These are phyloP conservation scores for Caenorhabditis sp. DNA, from an alignment of 2,888 invertebrate species.

Conservation along the genomic window DNA sequence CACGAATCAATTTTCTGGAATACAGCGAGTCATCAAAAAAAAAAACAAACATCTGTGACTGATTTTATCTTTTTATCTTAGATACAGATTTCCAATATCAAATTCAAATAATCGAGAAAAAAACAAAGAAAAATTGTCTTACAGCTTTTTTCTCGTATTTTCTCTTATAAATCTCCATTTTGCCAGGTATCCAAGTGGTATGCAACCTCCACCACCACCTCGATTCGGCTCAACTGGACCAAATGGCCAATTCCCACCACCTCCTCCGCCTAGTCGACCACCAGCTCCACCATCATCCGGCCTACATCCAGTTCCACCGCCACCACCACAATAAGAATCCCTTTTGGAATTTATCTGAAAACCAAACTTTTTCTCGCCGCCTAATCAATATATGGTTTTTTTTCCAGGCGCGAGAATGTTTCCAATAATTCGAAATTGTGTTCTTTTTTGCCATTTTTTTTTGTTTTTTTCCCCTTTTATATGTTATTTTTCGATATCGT, in stretches of 20 bases:
- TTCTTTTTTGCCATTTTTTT: neutral
- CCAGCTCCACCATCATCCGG: slow-evolving; percentile 52
- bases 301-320: slow-evolving; percentile 52
- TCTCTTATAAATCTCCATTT: too few species aligned
- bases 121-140: too few species aligned
- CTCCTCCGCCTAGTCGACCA: slow-evolving; percentile 40
- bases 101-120: too few species aligned
- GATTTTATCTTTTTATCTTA: too few species aligned
- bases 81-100: too few species aligned
- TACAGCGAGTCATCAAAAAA: too few species aligned
- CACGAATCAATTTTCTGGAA: too few species aligned
- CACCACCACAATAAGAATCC: slow-evolving; percentile 37
- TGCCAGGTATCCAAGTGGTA: slow-evolving; percentile 38
- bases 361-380: neutral
- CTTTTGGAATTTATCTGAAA: neutral
- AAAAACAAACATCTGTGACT: too few species aligned
- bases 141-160: too few species aligned
- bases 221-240: slow-evolving; percentile 37
- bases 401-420: neutral
- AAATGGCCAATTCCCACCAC: slow-evolving; percentile 23
- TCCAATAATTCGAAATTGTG: neutral
- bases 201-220: slow-evolving; percentile 49
- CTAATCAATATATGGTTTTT: neutral
- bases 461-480: neutral
- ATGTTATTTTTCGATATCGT: neutral